phyloP scores from a whole-genome alignment of 2,113 vertebrate genomes.

The Orientallactaga bullata region DNA sequence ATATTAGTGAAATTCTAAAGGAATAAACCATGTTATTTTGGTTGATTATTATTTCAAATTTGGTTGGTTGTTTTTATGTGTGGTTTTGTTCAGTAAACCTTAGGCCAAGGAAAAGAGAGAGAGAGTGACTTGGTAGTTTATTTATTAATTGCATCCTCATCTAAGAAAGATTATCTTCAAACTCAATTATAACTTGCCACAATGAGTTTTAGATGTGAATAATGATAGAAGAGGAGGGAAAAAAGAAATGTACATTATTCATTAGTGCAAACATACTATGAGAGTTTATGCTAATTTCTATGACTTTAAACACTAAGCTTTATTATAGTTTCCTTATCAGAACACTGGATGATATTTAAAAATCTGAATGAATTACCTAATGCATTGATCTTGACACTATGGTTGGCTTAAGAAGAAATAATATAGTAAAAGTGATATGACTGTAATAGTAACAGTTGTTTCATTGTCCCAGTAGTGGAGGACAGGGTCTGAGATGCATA shows the following conservation, averaged over 20 bases:
- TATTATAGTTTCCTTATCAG: neutral
- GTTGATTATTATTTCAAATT: neutral
- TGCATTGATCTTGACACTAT: neutral
- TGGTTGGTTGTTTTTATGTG: slow-evolving; percentile 16
- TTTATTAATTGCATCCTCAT: slow-evolving; percentile 20
- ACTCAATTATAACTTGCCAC: neutral
- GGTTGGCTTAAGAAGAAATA: neutral
- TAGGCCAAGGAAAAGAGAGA: neutral
- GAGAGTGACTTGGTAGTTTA: neutral
- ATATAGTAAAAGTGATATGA: neutral
- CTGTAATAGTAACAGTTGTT: neutral
- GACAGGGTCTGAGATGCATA: neutral
- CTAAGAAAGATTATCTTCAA: slow-evolving; percentile 1
- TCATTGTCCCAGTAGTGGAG: neutral
- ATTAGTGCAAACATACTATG: neutral
- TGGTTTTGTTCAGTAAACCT: slow-evolving; percentile 8
- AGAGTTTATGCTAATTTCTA: slow-evolving; percentile 25
- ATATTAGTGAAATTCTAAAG: slow-evolving; percentile 8
- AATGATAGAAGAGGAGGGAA: neutral
- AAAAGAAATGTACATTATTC: neutral
- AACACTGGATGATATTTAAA: slow-evolving; percentile 26
- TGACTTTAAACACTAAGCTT: slow-evolving; percentile 16
- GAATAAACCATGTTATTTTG: neutral
- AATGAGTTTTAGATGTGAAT: neutral
- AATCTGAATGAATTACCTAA: slow-evolving; percentile 14